Conservation (phyloP, 2,888 invertebrate genomes). For the Harpagoxenus sublaevis region DNA sequence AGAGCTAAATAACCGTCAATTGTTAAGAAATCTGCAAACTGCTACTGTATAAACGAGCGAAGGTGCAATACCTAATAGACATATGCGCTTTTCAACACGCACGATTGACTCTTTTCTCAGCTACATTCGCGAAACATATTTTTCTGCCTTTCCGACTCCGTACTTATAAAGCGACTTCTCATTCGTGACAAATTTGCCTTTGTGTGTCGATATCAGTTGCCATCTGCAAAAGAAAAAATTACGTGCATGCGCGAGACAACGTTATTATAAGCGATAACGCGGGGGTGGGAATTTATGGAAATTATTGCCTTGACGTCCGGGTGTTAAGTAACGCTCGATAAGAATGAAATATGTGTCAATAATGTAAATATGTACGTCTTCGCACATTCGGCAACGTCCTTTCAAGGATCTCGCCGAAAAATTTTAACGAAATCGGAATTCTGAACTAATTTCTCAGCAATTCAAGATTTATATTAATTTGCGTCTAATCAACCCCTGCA, state of each 20-base stretch:
- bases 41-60: background rate
- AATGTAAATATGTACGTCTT: background rate
- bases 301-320: background rate
- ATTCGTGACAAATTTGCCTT: slow-evolving; percentile 12
- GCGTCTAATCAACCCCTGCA: background rate
- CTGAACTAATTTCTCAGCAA: background rate
- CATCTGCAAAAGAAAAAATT: background rate
- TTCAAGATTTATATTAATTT: background rate
- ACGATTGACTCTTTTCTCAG: slow-evolving; percentile 6
- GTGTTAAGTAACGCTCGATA: slow-evolving; percentile 22
- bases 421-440: background rate
- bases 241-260: slow-evolving; percentile 20
- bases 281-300: background rate
- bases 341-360: background rate
- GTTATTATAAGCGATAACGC: slow-evolving; percentile 21
- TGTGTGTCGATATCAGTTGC: slow-evolving; percentile 26
- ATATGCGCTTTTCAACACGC: background rate
- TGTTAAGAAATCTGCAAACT: background rate
- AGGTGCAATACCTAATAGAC: background rate
- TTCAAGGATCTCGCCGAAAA: background rate
- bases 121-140: background rate
- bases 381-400: background rate
- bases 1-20: background rate
- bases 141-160: background rate
- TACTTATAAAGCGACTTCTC: background rate